These are phyloP conservation scores for Etheostoma cragini DNA, from an alignment of 2,113 vertebrate species.

Conservation along the genomic window DNA sequence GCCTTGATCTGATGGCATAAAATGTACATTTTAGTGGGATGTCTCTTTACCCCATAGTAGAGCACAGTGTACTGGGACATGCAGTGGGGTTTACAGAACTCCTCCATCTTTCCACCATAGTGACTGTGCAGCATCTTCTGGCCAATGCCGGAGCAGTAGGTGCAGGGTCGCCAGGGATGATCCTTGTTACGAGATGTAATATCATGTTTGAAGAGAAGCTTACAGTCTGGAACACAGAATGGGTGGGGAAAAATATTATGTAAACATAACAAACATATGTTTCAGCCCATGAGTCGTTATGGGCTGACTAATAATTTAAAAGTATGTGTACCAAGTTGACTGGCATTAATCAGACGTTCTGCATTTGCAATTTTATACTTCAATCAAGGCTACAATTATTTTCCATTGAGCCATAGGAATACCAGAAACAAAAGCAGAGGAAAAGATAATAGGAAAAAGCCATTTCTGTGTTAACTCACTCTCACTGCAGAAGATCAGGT, in stretches of 20 bases:
- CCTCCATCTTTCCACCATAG: slow-evolving; percentile 92
- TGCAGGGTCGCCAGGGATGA: slow-evolving; percentile 89
- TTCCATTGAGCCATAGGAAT: neutral
- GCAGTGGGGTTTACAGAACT: slow-evolving; percentile 96
- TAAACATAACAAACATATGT: neutral
- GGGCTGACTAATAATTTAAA: neutral
- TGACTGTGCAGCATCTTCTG: slow-evolving; percentile 91
- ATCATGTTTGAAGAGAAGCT: slow-evolving; percentile 91
- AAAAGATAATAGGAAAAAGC: neutral
- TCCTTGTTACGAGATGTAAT: slow-evolving; percentile 89
- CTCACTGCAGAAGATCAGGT: slow-evolving; percentile 93
- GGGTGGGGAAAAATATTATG: neutral
- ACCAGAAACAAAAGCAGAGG: neutral
- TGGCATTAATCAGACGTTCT: neutral
- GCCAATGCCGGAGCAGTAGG: slow-evolving; percentile 91
- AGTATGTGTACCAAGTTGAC: fast-evolving
- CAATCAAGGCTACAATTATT: neutral
- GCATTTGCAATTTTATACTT: neutral
- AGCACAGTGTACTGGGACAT: slow-evolving; percentile 96
- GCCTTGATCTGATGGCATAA: too few species aligned
- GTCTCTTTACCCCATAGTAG: slow-evolving; percentile 92
- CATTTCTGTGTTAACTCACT: slow-evolving; percentile 80
- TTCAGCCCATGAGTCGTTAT: too few species aligned
- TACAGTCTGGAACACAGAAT: slow-evolving; percentile 87
- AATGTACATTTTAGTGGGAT: neutral